Evolutionary conservation across 2,888 invertebrate genomes (phyloP), one percentile per base, ranked within the genome.

Genomic region (Ormyrus rosae): DNA sequence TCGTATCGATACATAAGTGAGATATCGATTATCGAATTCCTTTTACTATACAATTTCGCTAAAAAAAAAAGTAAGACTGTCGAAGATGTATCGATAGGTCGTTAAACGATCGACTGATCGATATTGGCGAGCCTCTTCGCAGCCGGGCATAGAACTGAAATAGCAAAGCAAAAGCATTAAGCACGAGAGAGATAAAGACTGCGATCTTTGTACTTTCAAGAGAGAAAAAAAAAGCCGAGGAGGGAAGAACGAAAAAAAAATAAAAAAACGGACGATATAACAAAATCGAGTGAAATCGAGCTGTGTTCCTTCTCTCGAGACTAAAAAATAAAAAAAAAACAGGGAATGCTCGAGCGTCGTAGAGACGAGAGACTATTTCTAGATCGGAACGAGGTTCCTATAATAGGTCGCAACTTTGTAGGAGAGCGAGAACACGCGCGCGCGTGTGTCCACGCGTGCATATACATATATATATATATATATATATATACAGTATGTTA

Each of bases 151-250:
- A 68, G 68, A 69, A 68, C 68, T 68, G 75, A 69, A 68, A 53
- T 13, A 60, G 19, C 8, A 68, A 34, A 71, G 50, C 34, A 68
- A 72, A 81, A 71, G 60, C 13, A 61, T 45, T 45, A 13, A 64
- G 56, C 69, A 60, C 60, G 82, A 82, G 82, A 82, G 82, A 82
- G 77, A 77, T 82, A 82, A 77, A 80, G 82, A 82, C 80, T 82
- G 80, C 70, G 82, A 80, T 82, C 74, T 82, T 78, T 81, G 81
- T 76, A 72, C 75, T 78, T 78, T 75, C 81, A 63, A 65, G 67
- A 48, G 53, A 71, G 34, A 45, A 13, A 65, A 34, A 34, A 61
- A 53, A 50, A 72, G 34, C 11, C 3, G 55, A 53, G 11, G 6
- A 11, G 45, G 45, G 9, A n/a, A 10, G 55, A 69, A 56, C 4